phyloP scores from a whole-genome alignment of 2,113 vertebrate genomes.

The Centropus bengalensis region DNA sequence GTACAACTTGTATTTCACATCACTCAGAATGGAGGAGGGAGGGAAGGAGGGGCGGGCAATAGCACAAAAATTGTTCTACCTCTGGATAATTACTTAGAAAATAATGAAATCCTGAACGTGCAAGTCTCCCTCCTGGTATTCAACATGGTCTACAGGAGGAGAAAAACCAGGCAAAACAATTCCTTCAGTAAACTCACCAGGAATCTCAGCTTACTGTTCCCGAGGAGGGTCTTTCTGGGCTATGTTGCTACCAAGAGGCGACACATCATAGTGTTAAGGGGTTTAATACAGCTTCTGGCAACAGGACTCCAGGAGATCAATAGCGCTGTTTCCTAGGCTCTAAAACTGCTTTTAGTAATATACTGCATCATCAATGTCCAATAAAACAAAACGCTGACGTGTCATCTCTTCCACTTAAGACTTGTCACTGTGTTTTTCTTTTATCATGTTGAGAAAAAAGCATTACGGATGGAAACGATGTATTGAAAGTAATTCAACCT shows the following conservation, averaged over 20 bases:
- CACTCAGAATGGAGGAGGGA: not conserved
- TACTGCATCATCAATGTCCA: slow-evolving; percentile 30
- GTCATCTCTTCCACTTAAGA: not conserved
- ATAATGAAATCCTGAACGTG: not conserved
- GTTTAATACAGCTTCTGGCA: slow-evolving; percentile 60
- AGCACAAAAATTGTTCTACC: not conserved
- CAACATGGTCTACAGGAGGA: not conserved
- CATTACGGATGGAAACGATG: slow-evolving; percentile 20
- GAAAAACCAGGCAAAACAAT: not conserved
- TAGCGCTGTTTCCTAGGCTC: slow-evolving; percentile 57
- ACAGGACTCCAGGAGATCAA: slow-evolving; percentile 58
- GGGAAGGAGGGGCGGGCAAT: not conserved
- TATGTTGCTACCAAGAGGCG: not conserved
- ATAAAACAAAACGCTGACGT: slow-evolving; percentile 52
- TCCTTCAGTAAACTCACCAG: not conserved
- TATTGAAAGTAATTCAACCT: not conserved
- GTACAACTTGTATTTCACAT: not conserved
- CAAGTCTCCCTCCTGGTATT: not conserved
- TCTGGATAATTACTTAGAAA: not conserved
- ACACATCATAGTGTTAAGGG: slow-evolving; percentile 37
- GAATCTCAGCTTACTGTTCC: not conserved
- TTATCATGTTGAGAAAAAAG: not conserved
- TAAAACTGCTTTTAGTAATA: slow-evolving; percentile 62
- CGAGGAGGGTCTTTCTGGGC: not conserved
- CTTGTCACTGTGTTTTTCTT: slow-evolving; percentile 21